phyloP scores from a whole-genome alignment of 1,140 invertebrate species.

The Eupeodes corollae region DNA sequence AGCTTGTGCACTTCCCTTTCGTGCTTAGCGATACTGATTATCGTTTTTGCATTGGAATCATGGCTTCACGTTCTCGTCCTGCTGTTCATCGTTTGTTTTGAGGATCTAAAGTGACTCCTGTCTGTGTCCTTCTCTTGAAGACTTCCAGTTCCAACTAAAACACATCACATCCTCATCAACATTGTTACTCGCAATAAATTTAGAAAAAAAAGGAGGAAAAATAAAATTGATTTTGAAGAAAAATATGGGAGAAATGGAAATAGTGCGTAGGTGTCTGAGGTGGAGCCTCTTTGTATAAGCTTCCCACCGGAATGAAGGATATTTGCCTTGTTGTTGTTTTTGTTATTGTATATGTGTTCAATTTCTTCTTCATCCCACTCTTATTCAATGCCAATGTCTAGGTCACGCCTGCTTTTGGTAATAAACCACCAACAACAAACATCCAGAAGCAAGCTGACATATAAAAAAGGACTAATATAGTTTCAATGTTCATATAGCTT shows the following conservation, averaged over 20 bases:
- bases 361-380: neutral
- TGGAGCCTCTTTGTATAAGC: neutral
- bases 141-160: neutral
- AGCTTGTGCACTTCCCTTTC: too few species aligned
- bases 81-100: too few species aligned
- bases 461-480: too few species aligned
- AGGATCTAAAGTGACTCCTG: too few species aligned
- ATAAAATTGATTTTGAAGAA: neutral
- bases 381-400: neutral
- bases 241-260: neutral
- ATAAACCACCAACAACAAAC: neutral
- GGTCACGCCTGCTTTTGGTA: neutral
- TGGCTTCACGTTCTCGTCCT: too few species aligned
- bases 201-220: neutral
- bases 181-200: too few species aligned
- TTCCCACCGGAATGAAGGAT: neutral
- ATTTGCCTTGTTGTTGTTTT: neutral
- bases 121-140: too few species aligned
- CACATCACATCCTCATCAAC: too few species aligned
- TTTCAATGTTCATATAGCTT: too few species aligned
- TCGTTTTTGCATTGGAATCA: too few species aligned
- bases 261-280: neutral
- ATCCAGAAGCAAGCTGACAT: neutral
- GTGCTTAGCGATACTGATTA: too few species aligned
- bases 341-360: neutral